Evolutionary conservation across 2,888 invertebrate species (phyloP).

Genomic region (Mongoloraphidia duomilia): DNA sequence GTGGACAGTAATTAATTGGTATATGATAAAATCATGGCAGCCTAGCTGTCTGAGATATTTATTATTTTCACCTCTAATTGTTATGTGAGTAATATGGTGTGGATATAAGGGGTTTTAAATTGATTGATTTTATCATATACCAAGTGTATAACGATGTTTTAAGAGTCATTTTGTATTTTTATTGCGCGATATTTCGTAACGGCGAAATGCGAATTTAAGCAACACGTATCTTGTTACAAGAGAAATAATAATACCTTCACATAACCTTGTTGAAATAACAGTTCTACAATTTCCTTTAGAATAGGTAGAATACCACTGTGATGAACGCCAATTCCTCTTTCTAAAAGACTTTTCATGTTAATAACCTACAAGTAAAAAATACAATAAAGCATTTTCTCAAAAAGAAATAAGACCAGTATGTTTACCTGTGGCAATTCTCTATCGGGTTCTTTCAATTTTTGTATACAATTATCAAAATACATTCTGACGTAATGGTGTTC

Average conservation of each 20-base stretch:
- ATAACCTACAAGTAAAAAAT: constrained; percentile 32
- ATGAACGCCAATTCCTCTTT: constrained; percentile 89
- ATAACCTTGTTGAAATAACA: constrained; percentile 84
- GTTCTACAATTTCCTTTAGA: constrained; percentile 97
- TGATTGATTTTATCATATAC: no score
- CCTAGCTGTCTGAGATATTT: no score
- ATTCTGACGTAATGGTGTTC: background rate
- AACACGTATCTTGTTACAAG: background rate
- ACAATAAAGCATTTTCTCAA: background rate
- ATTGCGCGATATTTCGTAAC: no score
- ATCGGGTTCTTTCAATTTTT: constrained; percentile 75
- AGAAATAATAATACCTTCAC: constrained; percentile 41
- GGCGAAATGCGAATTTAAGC: background rate
- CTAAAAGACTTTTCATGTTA: constrained; percentile 52
- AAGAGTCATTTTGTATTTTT: background rate
- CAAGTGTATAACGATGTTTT: background rate
- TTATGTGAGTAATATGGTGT: no score
- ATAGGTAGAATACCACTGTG: constrained; percentile 97
- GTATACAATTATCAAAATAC: constrained; percentile 53
- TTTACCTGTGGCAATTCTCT: constrained; percentile 72
- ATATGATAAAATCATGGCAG: no score
- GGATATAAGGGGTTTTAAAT: no score
- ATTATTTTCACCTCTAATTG: no score
- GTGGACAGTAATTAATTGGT: no score
- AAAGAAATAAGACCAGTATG: constrained; percentile 24